Conservation (phyloP, 2,888 invertebrate species). For the Temnothorax ravouxi region DNA sequence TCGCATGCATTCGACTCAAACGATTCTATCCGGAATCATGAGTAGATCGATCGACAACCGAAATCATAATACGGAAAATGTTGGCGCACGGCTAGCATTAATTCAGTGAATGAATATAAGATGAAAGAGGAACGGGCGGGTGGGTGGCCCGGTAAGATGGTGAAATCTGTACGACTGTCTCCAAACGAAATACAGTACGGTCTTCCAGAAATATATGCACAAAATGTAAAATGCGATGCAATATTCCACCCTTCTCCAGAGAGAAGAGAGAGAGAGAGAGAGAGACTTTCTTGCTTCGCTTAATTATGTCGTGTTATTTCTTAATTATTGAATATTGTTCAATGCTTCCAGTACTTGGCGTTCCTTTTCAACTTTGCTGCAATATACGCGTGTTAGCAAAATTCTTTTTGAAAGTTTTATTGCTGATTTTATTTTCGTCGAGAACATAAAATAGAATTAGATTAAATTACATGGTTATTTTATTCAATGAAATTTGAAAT, state of each 20-base stretch:
- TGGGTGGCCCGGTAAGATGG: slow-evolving; percentile 13
- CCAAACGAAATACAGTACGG: slow-evolving; percentile 17
- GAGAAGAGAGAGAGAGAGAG: slow-evolving; percentile 1
- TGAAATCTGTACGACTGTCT: slow-evolving; percentile 46
- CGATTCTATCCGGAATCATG: slow-evolving; percentile 20
- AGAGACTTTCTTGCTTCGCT: slow-evolving; percentile 21
- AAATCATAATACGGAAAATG: slow-evolving; percentile 53
- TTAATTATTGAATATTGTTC: slow-evolving; percentile 23
- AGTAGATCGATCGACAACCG: slow-evolving; percentile 44
- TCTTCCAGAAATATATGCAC: slow-evolving; percentile 45
- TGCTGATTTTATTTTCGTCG: not conserved
- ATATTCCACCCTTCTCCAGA: slow-evolving; percentile 27
- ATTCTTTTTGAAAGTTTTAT: not conserved
- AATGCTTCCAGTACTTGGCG: not conserved
- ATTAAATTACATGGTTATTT: not conserved
- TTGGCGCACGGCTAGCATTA: slow-evolving; percentile 31
- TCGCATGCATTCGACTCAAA: slow-evolving; percentile 26
- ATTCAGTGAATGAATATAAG: slow-evolving; percentile 52
- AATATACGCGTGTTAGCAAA: not conserved
- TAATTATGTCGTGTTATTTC: slow-evolving; percentile 39
- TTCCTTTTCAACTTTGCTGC: not conserved
- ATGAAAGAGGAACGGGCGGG: slow-evolving; percentile 35
- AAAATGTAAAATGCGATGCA: slow-evolving; percentile 47
- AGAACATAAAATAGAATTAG: not conserved
- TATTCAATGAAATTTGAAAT: not conserved